Base-by-base conservation (phyloP, 2,113 vertebrate genomes). In the Rhineura floridana region DNA sequence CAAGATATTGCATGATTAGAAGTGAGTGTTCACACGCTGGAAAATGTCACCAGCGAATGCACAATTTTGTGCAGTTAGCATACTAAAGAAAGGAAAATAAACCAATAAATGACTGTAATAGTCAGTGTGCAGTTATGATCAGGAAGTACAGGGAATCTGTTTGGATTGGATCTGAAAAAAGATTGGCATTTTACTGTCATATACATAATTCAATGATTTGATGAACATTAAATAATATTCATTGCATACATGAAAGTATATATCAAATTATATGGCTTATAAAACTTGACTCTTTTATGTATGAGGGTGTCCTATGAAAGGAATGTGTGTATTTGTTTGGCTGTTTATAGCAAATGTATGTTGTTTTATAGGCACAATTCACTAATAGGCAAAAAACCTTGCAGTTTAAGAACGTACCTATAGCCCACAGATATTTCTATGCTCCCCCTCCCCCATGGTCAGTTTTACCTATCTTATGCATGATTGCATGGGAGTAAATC, bases 1-100 rank as follows among this genome's bases (percentile, higher is more conserved):
- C 96, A 96, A 94, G 94, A 93, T 91, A 91, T 84, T 93, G 88
- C 79, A 44, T 93, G 92, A 89, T 91, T 94, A 91, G 92, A 94
- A 94, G 91, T 92, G 94, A 90, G 90, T 88, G 84, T 95, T 96
- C 96, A 89, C 94, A 83, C 93, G 91, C 91, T 91, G 94, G 89
- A 94, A 95, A 72, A 93, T 92, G 86, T 93, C 88, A 86, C 75
- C 72, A 90, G 88, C 50, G 93, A 91, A 96, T 88, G 85, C 0
- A 88, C 48, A 89, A 65, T 95, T 59, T 95, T 91, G 83, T 88
- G 62, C 88, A 89, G 87, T 87, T 90, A 93, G 87, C 88, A 79
- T 83, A 59, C 91, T 80, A 87, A 76, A 90, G 69, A 93, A 85
- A 55, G 30, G 11, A 79, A 91, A 62, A 90, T 42, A 93, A 92